Evolutionary conservation across 2,113 vertebrate species (phyloP).

Genomic region (Neodon shergylaensis): DNA sequence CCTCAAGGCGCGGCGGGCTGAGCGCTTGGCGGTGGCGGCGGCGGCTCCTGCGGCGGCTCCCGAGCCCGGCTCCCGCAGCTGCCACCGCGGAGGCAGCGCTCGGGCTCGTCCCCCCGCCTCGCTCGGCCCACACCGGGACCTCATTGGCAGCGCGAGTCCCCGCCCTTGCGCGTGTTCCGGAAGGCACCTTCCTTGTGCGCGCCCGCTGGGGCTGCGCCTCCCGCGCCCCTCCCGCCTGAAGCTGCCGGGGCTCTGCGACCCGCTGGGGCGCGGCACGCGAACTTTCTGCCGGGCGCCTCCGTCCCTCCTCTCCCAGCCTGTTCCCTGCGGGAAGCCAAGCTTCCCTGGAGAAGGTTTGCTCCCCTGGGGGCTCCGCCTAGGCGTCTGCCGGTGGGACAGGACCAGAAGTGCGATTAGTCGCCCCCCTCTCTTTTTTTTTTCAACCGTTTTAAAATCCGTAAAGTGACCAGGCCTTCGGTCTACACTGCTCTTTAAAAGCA

Average conservation of each 20-base stretch:
- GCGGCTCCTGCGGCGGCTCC: slow-evolving; percentile 35
- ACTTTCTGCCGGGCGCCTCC: slow-evolving; percentile 5
- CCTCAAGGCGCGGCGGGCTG: slow-evolving; percentile 64
- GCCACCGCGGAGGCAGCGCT: slow-evolving; percentile 63
- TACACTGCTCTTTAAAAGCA: slow-evolving; percentile 53
- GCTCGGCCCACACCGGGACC: slow-evolving; percentile 77
- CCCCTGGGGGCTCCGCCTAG: background rate
- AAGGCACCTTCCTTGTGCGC: slow-evolving; percentile 77
- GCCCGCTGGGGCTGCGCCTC: slow-evolving; percentile 63
- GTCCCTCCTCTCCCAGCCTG: fast-evolving
- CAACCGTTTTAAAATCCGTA: slow-evolving; percentile 33
- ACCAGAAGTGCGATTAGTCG: background rate
- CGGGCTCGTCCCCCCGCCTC: slow-evolving; percentile 60
- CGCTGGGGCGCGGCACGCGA: background rate
- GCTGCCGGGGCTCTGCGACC: background rate
- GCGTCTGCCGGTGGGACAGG: background rate
- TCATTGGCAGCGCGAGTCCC: slow-evolving; percentile 82
- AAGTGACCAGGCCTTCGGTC: slow-evolving; percentile 20
- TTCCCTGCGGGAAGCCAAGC: background rate
- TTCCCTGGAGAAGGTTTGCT: background rate
- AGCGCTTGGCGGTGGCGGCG: background rate
- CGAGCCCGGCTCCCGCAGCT: slow-evolving; percentile 65
- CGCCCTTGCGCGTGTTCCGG: slow-evolving; percentile 82
- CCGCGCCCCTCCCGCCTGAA: slow-evolving; percentile 50
- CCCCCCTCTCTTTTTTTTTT: background rate